Percentiles rank a stretch among this genome's conserved stretches.
phyloP scores from a whole-genome alignment of 1,140 invertebrate genomes.

The Thaumatotibia leucotreta region DNA sequence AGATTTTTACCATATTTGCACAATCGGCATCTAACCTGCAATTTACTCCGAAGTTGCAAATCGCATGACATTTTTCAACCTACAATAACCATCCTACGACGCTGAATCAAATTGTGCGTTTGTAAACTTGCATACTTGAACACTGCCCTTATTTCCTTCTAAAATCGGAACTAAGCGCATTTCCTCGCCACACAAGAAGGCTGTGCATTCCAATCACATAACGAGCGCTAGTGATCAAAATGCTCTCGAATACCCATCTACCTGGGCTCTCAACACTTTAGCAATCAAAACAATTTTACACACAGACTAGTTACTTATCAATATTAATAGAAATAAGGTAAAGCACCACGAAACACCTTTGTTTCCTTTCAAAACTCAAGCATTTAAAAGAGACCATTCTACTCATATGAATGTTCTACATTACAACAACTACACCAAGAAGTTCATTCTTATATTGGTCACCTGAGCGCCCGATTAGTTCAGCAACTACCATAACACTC shows the following conservation, averaged over 20 bases:
- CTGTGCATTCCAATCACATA: background rate
- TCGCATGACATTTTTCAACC: background rate
- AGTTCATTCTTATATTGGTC: background rate
- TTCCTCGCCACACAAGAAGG: slow-evolving; percentile 9
- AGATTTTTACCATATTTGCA: no score
- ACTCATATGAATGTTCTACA: no score
- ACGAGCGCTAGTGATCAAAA: slow-evolving; percentile 51
- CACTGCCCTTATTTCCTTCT: background rate
- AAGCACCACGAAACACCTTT: no score
- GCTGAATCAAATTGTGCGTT: background rate
- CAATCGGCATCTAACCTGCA: no score
- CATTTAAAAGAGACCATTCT: no score
- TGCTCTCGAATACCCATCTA: background rate
- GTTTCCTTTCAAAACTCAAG: no score
- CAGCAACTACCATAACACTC: background rate
- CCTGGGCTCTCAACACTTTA: no score
- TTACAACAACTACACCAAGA: background rate
- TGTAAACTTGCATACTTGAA: background rate
- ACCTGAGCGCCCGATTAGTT: background rate
- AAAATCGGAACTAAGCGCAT: slow-evolving; percentile 8
- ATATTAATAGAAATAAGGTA: no score
- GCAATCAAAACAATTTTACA: no score
- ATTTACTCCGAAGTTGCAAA: no score
- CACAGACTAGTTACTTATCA: no score
- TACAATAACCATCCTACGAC: background rate